Conservation (phyloP, 1,140 invertebrate species). For the Gonioctena quinquepunctata region DNA sequence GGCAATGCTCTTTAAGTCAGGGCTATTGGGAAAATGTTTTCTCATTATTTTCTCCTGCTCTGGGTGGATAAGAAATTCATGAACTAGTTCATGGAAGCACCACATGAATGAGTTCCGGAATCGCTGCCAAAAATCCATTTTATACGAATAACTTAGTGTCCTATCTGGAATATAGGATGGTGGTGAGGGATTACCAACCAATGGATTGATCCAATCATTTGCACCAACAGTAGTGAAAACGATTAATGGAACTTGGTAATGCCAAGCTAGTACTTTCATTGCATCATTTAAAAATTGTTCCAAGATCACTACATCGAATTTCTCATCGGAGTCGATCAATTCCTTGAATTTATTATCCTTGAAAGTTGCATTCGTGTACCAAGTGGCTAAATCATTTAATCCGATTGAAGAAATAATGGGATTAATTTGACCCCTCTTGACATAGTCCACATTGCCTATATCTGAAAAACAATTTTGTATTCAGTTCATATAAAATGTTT, state of each 20-base stretch:
- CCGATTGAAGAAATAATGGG: too few species aligned
- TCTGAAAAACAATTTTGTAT: too few species aligned
- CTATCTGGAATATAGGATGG: constrained; percentile 51
- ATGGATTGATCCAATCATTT: constrained; percentile 25
- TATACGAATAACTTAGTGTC: constrained; percentile 38
- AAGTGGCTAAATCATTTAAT: too few species aligned
- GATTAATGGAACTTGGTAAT: constrained; percentile 54
- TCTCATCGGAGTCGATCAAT: too few species aligned
- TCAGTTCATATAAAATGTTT: too few species aligned
- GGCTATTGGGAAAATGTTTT: constrained; percentile 53
- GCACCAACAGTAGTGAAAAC: constrained; percentile 48
- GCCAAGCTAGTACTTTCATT: constrained; percentile 52
- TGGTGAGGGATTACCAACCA: constrained; percentile 52
- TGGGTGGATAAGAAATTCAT: constrained; percentile 41
- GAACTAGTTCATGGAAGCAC: constrained; percentile 7
- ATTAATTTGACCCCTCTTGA: too few species aligned
- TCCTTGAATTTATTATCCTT: too few species aligned
- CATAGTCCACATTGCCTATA: too few species aligned
- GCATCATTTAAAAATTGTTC: too few species aligned
- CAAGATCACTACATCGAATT: too few species aligned
- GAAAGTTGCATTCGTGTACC: too few species aligned
- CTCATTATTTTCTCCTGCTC: constrained; percentile 48
- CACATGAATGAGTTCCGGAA: constrained; percentile 46
- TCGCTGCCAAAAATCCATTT: constrained; percentile 56
- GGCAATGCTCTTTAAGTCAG: constrained; percentile 57